A percentile compares a stretch with the other conserved stretches of the same genome.
Conservation (phyloP, 1,140 invertebrate species). For the Helicoverpa zea region DNA sequence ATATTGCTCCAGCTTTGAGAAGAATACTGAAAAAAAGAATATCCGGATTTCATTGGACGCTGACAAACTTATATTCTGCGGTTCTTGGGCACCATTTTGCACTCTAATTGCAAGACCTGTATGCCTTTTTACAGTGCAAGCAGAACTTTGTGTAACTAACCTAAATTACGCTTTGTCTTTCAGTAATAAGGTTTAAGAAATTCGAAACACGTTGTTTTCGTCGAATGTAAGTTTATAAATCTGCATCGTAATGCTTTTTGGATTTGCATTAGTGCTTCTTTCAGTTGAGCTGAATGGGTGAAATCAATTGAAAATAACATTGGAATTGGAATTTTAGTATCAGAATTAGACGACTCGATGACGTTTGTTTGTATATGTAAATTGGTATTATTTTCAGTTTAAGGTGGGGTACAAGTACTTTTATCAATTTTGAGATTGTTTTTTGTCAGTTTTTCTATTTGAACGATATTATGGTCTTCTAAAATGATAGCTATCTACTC, state of each 20-base stretch:
- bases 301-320: neutral
- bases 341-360: neutral
- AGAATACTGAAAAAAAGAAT: slow-evolving; percentile 54
- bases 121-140: neutral
- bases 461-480: neutral
- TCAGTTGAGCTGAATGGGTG: neutral
- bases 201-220: slow-evolving; percentile 41
- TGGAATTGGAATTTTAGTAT: neutral
- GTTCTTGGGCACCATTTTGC: slow-evolving; percentile 3
- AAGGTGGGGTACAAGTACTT: too few species aligned
- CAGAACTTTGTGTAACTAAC: slow-evolving; percentile 19
- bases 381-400: too few species aligned
- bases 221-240: slow-evolving; percentile 40
- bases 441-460: neutral
- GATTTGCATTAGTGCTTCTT: slow-evolving; percentile 42
- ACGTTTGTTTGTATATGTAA: too few species aligned
- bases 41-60: slow-evolving; percentile 50
- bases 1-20: slow-evolving; percentile 53
- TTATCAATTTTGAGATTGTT: neutral
- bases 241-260: slow-evolving; percentile 48
- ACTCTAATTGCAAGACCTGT: neutral
- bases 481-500: neutral
- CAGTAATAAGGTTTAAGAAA: slow-evolving; percentile 46
- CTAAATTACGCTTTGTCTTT: slow-evolving; percentile 46
- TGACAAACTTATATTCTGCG: slow-evolving; percentile 47